These are phyloP conservation scores for Zaprionus vittiger DNA, from an alignment of 1,140 invertebrate genomes.

Conservation along the genomic window DNA sequence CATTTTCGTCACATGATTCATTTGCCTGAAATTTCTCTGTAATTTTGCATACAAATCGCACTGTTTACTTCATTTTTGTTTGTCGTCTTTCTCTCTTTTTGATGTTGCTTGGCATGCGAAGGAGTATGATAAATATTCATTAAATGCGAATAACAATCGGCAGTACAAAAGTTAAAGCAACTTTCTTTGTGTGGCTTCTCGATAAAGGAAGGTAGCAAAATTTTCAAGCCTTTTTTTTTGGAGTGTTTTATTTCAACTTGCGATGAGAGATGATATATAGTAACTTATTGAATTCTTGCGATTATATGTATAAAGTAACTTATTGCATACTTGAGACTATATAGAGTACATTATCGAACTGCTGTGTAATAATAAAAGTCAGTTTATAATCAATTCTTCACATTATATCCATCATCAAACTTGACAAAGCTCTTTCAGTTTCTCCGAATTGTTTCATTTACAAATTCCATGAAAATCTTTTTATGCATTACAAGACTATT, in stretches of 20 bases:
- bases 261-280: not conserved
- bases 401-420: too few species aligned
- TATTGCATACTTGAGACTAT: too few species aligned
- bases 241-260: not conserved
- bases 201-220: not conserved
- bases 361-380: too few species aligned
- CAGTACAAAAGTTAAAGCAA: conserved; percentile 8
- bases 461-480: not conserved
- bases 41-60: conserved; percentile 28
- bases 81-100: not conserved
- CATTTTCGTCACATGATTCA: conserved; percentile 52
- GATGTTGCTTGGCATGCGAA: not conserved
- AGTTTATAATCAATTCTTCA: too few species aligned
- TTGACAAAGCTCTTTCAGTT: too few species aligned
- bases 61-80: conserved; percentile 7
- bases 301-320: too few species aligned
- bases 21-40: conserved; percentile 37
- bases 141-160: conserved; percentile 21
- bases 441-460: too few species aligned
- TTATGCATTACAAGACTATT: not conserved
- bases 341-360: too few species aligned
- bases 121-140: conserved; percentile 35
- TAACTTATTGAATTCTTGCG: too few species aligned
- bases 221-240: not conserved
- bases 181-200: conserved; percentile 20